Evolutionary conservation across 2,888 invertebrate genomes (phyloP), one percentile per base, ranked within the genome.

Genomic region (Notocelia uddmanniana): DNA sequence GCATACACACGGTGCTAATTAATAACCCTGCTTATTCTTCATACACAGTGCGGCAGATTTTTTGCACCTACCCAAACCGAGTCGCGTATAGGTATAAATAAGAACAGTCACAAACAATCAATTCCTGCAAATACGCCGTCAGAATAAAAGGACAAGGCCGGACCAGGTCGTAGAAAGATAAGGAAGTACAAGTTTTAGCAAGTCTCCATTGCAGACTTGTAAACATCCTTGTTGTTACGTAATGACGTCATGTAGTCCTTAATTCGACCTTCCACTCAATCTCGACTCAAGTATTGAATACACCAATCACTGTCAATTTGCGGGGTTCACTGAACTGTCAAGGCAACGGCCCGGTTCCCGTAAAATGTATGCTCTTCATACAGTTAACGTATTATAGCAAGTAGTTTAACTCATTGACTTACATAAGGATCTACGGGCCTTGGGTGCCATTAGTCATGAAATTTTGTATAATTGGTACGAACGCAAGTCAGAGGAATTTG

Each of bases 261-360:
- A 64, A 52, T 64, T 64, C 37, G 37, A 64, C 64, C 64, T 64
- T 50, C 34, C 45, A 69, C 55, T 64, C 50, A 58, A 58, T 37
- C 50, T 11, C 48, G 26, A 21, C 19, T 58, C 19, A 21, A 54
- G 52, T 23, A 64, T 31, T 64, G 63, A 64, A 64, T 64, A 15
- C 63, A 37, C 21, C 63, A 64, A 52, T 52, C 63, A 37, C 52
- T 50, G 50, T 59, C 52, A 71, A 70, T 70, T 66, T 54, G 52
- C 21, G n/a, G 45, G 37, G 71, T 71, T 71, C 45, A 34, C 11
- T 60, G 52, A 71, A 66, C 66, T 52, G 54, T 60, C 60, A 67
- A 66, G 71, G 71, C 52, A 54, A 41, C 37, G 41, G 54, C 23
- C 50, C 19, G 52, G 59, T 54, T 59, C 63, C 50, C 50, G 21